Evolutionary conservation across 1,140 invertebrate genomes (phyloP).

Genomic region (Drosophila sulfurigaster): DNA sequence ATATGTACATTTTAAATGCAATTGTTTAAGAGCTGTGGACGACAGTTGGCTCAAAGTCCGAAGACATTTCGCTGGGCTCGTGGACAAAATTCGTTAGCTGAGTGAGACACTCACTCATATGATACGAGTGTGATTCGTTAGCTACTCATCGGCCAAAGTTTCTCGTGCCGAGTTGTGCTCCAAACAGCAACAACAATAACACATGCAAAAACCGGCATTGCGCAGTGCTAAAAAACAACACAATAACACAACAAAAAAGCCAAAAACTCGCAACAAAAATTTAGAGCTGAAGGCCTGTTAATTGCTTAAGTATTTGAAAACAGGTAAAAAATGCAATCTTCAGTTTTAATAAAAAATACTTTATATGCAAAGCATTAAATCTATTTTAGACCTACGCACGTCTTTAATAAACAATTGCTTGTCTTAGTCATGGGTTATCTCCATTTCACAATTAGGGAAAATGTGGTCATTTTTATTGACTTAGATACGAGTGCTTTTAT

Average conservation of each 20-base stretch:
- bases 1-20: slow-evolving; percentile 2
- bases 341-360: background rate
- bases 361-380: background rate
- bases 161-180: slow-evolving; percentile 18
- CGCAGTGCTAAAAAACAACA: slow-evolving; percentile 28
- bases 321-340: slow-evolving; percentile 26
- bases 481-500: background rate
- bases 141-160: slow-evolving; percentile 43
- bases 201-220: slow-evolving; percentile 35
- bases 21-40: background rate
- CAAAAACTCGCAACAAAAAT: slow-evolving; percentile 14
- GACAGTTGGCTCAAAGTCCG: slow-evolving; percentile 37
- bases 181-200: slow-evolving; percentile 17
- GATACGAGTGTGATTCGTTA: background rate
- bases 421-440: slow-evolving; percentile 15
- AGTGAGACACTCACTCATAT: slow-evolving; percentile 27
- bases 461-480: background rate
- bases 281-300: slow-evolving; percentile 18
- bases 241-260: slow-evolving; percentile 11
- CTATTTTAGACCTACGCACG: background rate
- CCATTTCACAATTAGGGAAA: slow-evolving; percentile 15
- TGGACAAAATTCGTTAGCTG: slow-evolving; percentile 31
- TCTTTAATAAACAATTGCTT: background rate
- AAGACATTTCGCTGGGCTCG: slow-evolving; percentile 22
- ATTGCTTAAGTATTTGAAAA: slow-evolving; percentile 16